Evolutionary conservation across 2,888 invertebrate species (phyloP), one percentile per base, ranked within the genome.

Genomic region (Drosophila testacea): DNA sequence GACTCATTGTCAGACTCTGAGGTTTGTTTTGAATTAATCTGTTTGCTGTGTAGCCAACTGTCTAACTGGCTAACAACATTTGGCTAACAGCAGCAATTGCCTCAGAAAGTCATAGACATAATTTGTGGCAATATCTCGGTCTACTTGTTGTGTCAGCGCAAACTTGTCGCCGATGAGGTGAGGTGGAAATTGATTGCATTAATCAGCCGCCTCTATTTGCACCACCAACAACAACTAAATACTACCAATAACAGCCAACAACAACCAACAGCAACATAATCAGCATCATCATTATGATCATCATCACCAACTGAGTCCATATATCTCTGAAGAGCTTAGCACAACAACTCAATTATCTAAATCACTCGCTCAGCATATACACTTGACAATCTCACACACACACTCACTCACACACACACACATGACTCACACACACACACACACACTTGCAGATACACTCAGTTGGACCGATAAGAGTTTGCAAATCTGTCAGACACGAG

Each of bases 261-360:
- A 16, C 22, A 27, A 13, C 16, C 16, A 16, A 36, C 10, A 27
- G 3, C 22, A 22, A 22, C 22, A 22, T 22, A 1, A 22, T 22
- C 22, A 22, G 22, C 22, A 22, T 22, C 22, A 22, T 22, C 22
- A 22, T 22, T 3, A 22, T 22, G 22, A 22, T 6, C 28, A 13
- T 10, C 44, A 27, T 7, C 34, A 28, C 9, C 6, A 52, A 36
- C 41, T 4, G 32, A 32, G 32, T 36, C 16, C 7, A 6, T 9
- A 28, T 28, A 13, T 38, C 48, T 27, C 30, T 41, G 46, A 27
- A 27, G 27, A 36, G 54, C 16, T 51, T 55, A 60, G 69, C 66
- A 51, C 42, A 63, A 55, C 54, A 69, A 54, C 61, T 76, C 57
- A 70, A 74, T 74, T 74, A 76, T 56, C 76, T 70, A 57, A 75